Percentiles rank a stretch among this genome's conserved stretches.
phyloP scores from a whole-genome alignment of 92 coral and sea anemone species.

The Phenganax stokvisi region DNA sequence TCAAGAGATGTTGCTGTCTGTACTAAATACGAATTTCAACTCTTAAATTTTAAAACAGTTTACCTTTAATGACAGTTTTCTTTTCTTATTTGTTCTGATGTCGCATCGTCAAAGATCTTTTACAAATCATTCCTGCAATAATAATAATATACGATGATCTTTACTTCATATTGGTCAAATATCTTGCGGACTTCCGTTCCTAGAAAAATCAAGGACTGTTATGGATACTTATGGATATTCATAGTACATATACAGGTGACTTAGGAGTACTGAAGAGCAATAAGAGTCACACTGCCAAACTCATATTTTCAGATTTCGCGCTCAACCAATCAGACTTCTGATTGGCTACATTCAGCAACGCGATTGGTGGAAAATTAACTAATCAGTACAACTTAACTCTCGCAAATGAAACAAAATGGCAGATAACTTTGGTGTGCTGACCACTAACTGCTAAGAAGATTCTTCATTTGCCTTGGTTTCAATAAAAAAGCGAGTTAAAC shows the following conservation, averaged over 20 bases:
- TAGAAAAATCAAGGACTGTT: too few relatives aligned
- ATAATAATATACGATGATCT: not conserved
- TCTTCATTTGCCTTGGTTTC: too few relatives aligned
- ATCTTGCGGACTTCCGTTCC: not conserved
- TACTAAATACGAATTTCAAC: not conserved
- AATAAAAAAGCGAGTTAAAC: too few relatives aligned
- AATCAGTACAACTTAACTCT: constrained; percentile 3
- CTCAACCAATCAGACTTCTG: constrained; percentile 4
- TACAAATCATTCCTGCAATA: not conserved
- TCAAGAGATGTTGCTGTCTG: not conserved
- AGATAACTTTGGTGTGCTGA: too few relatives aligned
- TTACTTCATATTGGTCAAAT: not conserved
- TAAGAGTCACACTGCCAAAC: not conserved
- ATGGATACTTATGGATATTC: not conserved
- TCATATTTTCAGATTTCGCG: not conserved
- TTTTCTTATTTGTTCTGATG: constrained; percentile 4
- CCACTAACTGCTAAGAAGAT: too few relatives aligned
- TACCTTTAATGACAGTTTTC: not conserved
- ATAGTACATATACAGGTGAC: not conserved
- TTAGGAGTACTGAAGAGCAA: not conserved
- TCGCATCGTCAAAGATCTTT: not conserved
- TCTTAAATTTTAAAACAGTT: not conserved
- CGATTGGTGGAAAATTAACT: constrained; percentile 36
- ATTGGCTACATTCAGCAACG: not conserved
- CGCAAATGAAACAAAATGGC: too few relatives aligned